Conservation (phyloP, 2,113 vertebrate genomes). For the Silurus glanis region DNA sequence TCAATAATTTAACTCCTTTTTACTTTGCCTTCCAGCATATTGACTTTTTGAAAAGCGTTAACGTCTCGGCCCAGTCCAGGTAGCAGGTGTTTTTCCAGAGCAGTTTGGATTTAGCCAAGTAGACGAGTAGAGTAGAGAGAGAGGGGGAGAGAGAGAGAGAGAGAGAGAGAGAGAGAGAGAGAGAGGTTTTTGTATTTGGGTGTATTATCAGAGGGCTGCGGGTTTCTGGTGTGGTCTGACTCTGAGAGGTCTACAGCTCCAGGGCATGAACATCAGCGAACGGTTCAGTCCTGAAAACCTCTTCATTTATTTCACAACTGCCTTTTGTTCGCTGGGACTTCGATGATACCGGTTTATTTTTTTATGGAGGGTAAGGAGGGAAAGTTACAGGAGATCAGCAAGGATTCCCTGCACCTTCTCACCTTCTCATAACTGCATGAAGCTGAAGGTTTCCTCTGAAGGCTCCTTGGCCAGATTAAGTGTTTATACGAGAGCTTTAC, state of each 20-base stretch:
- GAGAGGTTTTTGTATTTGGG: not conserved
- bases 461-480: not conserved
- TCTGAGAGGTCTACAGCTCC: not conserved
- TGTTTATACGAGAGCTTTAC: not conserved
- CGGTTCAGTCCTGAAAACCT: not conserved
- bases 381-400: not conserved
- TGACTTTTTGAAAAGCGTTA: constrained; percentile 36
- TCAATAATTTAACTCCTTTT: constrained; percentile 39
- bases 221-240: not conserved
- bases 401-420: not conserved
- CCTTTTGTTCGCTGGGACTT: not conserved
- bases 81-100: constrained; percentile 41
- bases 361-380: not conserved
- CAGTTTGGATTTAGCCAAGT: not conserved
- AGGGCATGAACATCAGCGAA: constrained; percentile 5
- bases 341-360: not conserved
- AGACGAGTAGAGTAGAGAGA: not conserved
- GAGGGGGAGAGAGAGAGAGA: too few species aligned
- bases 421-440: not conserved
- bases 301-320: not conserved
- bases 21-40: constrained; percentile 40
- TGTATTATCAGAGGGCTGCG: constrained; percentile 4
- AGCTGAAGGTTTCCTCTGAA: not conserved
- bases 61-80: constrained; percentile 7
- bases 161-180: not conserved